These are phyloP conservation scores for Polypterus bichir DNA, from an alignment of 2,113 vertebrate genomes.

Conservation along the genomic window DNA sequence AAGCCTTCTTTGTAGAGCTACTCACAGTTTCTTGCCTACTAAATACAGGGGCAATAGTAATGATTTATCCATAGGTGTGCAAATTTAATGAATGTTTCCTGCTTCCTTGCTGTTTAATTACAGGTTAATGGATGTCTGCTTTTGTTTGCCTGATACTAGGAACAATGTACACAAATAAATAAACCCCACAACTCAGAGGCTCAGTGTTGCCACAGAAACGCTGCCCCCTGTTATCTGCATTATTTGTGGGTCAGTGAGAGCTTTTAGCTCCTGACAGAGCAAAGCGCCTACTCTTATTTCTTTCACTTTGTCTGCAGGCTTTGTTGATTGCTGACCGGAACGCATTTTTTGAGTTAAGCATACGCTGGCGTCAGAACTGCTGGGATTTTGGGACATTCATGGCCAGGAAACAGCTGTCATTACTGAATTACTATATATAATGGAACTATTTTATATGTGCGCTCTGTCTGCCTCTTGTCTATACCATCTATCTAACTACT, in stretches of 20 bases:
- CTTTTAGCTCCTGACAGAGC: neutral
- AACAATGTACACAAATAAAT: neutral
- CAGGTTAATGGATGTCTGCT: neutral
- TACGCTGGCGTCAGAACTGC: no score
- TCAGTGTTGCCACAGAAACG: neutral
- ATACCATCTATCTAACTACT: no score
- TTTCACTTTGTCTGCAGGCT: neutral
- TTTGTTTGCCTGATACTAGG: neutral
- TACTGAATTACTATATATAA: no score
- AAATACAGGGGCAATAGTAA: neutral
- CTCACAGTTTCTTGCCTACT: neutral
- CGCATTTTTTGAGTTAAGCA: no score
- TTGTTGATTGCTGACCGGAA: no score
- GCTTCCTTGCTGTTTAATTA: neutral
- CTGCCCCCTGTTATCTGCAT: neutral
- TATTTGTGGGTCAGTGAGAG: neutral
- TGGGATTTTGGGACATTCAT: no score
- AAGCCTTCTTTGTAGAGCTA: no score
- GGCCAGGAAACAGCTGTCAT: no score
- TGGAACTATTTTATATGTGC: no score
- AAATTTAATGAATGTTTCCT: neutral
- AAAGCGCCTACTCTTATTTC: neutral
- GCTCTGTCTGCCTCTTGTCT: no score
- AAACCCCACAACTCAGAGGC: neutral
- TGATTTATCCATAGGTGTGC: neutral